Evolutionary conservation across 2,797 vertebrate genomes (phyloP), one percentile per base, ranked within the genome.

Genomic region (Onychomys torridus): DNA sequence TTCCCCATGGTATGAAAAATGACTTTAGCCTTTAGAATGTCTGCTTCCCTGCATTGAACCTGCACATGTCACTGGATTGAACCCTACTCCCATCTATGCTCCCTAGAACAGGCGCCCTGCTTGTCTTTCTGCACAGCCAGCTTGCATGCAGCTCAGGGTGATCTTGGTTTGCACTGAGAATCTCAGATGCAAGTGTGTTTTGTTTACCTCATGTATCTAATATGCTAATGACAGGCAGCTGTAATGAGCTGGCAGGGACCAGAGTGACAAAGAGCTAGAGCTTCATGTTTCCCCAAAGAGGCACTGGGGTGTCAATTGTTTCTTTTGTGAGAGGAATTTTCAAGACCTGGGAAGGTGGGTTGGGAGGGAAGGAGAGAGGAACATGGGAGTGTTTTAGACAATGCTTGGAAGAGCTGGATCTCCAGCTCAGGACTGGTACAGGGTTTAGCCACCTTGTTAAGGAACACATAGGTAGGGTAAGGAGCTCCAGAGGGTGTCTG

Each of bases 201-300:
- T 97, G 95, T 97, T 96, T 97, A 96, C 97, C 93, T 96, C 2
- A 0, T 63, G 92, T 55, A 90, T 95, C 93, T 97, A 95, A 97
- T 97, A 95, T 96, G 96, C 90, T 96, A 97, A 98, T 96, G 93
- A 97, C 81, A 88, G 63, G 92, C 93, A 95, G 82, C 59, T 23
- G 34, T 92, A 93, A 98, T 79, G 96, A 96, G 93, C 88, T 90
- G 89, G 89, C 91, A 92, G 95, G 89, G 84, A 93, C 95, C 91
- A 90, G 93, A 81, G 95, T 96, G 95, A 94, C 96, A 96, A 95
- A 91, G 95, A 96, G 93, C 93, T 89, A 89, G 65, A 52, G 49
- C 95, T 97, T 90, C 90, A 69, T 96, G 94, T 94, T 96, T 96
- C 93, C 94, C 77, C 67, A 83, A n/a, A 96, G 93, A 92, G 85